phyloP scores from a whole-genome alignment of 2,797 vertebrate genomes.

The Macroramphosus scolopax region DNA sequence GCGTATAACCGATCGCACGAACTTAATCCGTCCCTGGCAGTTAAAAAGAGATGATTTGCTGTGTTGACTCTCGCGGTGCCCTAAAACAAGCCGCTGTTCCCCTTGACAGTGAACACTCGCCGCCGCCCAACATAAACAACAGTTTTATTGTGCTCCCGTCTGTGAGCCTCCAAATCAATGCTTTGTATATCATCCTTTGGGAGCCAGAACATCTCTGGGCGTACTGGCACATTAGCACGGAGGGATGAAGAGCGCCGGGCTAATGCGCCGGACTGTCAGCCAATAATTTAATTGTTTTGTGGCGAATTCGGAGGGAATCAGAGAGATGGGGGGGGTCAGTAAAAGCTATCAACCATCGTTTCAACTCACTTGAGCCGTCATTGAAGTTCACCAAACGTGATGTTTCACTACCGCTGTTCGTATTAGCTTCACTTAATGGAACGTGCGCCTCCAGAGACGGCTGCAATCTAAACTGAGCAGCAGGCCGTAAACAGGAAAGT shows the following conservation, averaged over 20 bases:
- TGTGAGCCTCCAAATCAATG: constrained; percentile 52
- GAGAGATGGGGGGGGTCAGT: constrained; percentile 6
- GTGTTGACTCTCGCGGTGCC: constrained; percentile 53
- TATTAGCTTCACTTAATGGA: constrained; percentile 57
- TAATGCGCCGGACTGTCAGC: background rate
- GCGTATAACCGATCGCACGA: constrained; percentile 31
- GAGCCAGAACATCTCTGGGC: constrained; percentile 37
- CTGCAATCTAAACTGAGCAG: constrained; percentile 50
- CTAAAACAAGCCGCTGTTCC: constrained; percentile 60
- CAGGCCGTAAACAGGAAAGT: constrained; percentile 43
- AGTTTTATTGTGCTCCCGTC: constrained; percentile 64
- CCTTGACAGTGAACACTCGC: constrained; percentile 59
- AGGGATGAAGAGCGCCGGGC: constrained; percentile 38
- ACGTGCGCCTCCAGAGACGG: constrained; percentile 48
- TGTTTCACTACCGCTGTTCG: constrained; percentile 40
- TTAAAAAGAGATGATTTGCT: constrained; percentile 67
- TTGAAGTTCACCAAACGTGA: constrained; percentile 43
- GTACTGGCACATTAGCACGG: constrained; percentile 35
- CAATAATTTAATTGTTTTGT: constrained; percentile 18
- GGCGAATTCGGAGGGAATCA: constrained; percentile 10
- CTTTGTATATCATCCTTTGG: constrained; percentile 58
- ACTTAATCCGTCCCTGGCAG: constrained; percentile 49
- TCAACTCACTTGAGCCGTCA: constrained; percentile 27
- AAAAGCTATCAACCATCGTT: constrained; percentile 20
- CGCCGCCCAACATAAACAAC: constrained; percentile 63